phyloP scores from a whole-genome alignment of 2,888 invertebrate species.

The Drosophila diplacantha region DNA sequence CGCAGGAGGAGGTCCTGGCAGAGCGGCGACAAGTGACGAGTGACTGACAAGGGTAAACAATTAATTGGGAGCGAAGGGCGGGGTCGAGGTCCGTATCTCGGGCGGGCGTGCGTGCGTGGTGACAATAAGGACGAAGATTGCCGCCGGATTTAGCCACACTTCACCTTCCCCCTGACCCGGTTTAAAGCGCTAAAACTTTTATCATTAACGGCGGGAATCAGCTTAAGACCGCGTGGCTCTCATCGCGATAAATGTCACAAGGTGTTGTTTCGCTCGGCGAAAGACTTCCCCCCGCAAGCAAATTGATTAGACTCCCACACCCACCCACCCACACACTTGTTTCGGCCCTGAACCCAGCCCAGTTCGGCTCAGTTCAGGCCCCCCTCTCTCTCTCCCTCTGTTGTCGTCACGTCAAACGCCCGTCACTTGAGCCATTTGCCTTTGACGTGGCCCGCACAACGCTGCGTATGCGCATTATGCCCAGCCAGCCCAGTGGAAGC shows the following conservation, averaged over 20 bases:
- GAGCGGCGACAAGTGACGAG: slow-evolving; percentile 28
- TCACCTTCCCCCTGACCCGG: not conserved
- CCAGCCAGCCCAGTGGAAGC: slow-evolving; percentile 56
- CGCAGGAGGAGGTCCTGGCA: not conserved
- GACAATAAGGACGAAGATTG: slow-evolving; percentile 18
- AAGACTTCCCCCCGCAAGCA: slow-evolving; percentile 31
- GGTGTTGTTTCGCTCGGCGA: slow-evolving; percentile 47
- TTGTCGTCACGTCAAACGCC: slow-evolving; percentile 11
- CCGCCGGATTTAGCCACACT: slow-evolving; percentile 4
- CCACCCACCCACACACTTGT: slow-evolving; percentile 25
- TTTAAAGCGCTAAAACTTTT: slow-evolving; percentile 53
- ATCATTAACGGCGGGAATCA: slow-evolving; percentile 66
- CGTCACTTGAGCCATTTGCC: slow-evolving; percentile 56
- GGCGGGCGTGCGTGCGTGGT: slow-evolving; percentile 6
- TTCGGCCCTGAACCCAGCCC: slow-evolving; percentile 37
- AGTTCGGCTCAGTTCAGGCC: not conserved
- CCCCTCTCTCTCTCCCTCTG: not conserved
- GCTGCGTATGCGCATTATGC: slow-evolving; percentile 66
- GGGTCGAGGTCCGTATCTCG: slow-evolving; percentile 2
- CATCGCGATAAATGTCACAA: slow-evolving; percentile 61
- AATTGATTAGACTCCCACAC: slow-evolving; percentile 56
- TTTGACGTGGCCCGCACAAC: slow-evolving; percentile 51
- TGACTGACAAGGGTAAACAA: slow-evolving; percentile 68
- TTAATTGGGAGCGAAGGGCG: slow-evolving; percentile 61
- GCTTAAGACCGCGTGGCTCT: slow-evolving; percentile 51